Evolutionary conservation across 2,888 invertebrate genomes (phyloP).

Genomic region (Caenorhabditis afra): DNA sequence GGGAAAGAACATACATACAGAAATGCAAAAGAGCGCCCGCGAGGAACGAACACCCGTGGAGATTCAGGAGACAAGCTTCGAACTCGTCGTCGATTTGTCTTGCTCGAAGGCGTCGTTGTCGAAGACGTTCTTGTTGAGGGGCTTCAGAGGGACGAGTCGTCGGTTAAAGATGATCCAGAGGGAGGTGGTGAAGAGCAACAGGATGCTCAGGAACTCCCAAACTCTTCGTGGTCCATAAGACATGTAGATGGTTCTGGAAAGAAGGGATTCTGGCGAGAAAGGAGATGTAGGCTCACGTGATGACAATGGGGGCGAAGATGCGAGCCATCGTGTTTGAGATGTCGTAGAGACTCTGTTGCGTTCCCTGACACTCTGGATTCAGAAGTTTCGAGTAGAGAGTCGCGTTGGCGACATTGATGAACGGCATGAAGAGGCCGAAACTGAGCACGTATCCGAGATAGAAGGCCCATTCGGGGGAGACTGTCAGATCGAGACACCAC

Average conservation of each 20-base stretch:
- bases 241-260: slow-evolving; percentile 46
- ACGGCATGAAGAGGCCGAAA: slow-evolving; percentile 56
- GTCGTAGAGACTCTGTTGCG: slow-evolving; percentile 57
- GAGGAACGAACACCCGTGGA: background rate
- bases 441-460: slow-evolving; percentile 52
- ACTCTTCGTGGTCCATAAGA: slow-evolving; percentile 44
- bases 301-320: slow-evolving; percentile 50
- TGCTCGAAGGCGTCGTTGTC: slow-evolving; percentile 42
- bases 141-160: slow-evolving; percentile 51
- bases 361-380: slow-evolving; percentile 54
- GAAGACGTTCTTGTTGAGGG: slow-evolving; percentile 36
- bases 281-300: slow-evolving; percentile 44
- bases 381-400: slow-evolving; percentile 53
- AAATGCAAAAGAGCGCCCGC: background rate
- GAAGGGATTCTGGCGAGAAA: background rate
- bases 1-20: slow-evolving; percentile 22
- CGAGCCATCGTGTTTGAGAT: slow-evolving; percentile 55
- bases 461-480: slow-evolving; percentile 46
- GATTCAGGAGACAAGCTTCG: slow-evolving; percentile 15
- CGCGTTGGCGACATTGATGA: slow-evolving; percentile 55
- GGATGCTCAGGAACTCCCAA: slow-evolving; percentile 50
- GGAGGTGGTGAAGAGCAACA: slow-evolving; percentile 41
- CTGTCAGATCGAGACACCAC: slow-evolving; percentile 29
- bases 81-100: slow-evolving; percentile 10
- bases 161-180: slow-evolving; percentile 57